Evolutionary conservation across 2,797 vertebrate species (phyloP).

Genomic region (Lepus townsendii): DNA sequence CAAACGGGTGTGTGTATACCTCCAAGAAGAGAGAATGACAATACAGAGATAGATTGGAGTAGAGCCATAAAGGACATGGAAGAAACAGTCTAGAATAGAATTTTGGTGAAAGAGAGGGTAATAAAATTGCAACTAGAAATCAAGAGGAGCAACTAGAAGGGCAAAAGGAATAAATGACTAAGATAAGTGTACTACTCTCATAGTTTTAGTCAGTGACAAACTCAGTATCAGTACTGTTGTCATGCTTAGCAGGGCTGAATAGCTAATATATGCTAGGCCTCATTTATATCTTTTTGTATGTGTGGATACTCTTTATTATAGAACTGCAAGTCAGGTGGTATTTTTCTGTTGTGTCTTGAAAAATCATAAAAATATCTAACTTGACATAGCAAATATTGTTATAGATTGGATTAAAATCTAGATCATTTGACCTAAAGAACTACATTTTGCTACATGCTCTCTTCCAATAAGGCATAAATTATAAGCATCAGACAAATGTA

Average conservation of each 20-base stretch:
- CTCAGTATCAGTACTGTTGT: background rate
- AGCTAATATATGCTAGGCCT: background rate
- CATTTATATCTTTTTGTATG: background rate
- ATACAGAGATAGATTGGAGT: background rate
- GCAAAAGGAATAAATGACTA: background rate
- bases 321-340: background rate
- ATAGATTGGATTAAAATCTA: constrained; percentile 31
- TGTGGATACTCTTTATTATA: background rate
- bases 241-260: background rate
- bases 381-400: background rate
- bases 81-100: background rate
- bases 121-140: background rate
- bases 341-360: background rate
- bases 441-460: background rate
- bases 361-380: background rate
- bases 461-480: constrained; percentile 11
- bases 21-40: background rate
- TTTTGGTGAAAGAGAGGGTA: background rate
- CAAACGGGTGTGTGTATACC: background rate
- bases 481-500: background rate
- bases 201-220: background rate
- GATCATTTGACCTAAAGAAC: background rate
- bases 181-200: background rate
- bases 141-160: background rate
- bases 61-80: background rate